Evolutionary conservation across 2,797 vertebrate genomes (phyloP).

Genomic region (Eurystomus glaucurus): DNA sequence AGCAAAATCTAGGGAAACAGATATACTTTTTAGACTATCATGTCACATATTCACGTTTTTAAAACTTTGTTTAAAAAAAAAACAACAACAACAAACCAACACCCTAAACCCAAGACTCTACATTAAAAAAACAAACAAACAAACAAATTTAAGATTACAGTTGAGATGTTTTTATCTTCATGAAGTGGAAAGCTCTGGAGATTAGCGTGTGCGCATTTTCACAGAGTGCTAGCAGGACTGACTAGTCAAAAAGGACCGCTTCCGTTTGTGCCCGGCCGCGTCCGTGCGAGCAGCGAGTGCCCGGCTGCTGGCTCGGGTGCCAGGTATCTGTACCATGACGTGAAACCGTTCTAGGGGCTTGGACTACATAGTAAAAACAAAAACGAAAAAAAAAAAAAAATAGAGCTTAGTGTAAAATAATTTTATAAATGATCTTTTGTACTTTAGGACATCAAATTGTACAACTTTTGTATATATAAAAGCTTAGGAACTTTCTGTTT

Average conservation of each 20-base stretch:
- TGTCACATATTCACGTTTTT: constrained; percentile 84
- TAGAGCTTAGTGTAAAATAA: constrained; percentile 95
- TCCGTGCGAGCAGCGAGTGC: constrained; percentile 80
- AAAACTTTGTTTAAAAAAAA: constrained; percentile 79
- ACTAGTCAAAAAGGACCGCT: constrained; percentile 80
- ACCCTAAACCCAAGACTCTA: constrained; percentile 80
- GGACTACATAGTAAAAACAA: constrained; percentile 88
- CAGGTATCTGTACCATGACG: constrained; percentile 93
- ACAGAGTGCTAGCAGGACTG: constrained; percentile 80
- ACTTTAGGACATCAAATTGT: constrained; percentile 99
- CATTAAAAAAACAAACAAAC: constrained; percentile 49
- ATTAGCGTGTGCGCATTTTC: constrained; percentile 77
- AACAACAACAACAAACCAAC: background rate
- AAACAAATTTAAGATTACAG: background rate
- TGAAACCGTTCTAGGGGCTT: constrained; percentile 94
- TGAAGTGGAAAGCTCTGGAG: constrained; percentile 76
- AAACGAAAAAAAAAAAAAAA: constrained; percentile 76
- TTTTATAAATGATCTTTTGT: constrained; percentile 99
- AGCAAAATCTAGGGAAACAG: constrained; percentile 83
- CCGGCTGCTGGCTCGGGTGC: constrained; percentile 83
- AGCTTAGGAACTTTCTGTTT: constrained; percentile 96
- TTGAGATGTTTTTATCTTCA: constrained; percentile 68
- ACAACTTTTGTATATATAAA: constrained; percentile 99
- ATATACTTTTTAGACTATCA: constrained; percentile 83
- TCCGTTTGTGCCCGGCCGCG: constrained; percentile 79